Evolutionary conservation across 2,888 invertebrate genomes (phyloP).

Genomic region (Leucania comma): DNA sequence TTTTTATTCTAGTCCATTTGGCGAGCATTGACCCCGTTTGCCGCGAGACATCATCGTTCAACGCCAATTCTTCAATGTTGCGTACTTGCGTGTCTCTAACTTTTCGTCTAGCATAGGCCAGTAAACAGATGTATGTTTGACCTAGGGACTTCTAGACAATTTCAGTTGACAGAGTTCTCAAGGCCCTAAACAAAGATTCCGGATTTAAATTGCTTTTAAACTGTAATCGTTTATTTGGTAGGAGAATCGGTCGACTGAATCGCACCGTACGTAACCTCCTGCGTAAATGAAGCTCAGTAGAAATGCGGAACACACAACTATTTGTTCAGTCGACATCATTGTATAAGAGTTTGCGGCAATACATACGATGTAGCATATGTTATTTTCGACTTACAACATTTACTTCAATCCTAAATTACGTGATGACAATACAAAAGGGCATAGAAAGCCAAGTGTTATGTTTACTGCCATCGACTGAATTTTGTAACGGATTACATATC

Average conservation of each 20-base stretch:
- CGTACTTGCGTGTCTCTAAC: conserved; percentile 63
- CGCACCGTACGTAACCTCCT: conserved; percentile 81
- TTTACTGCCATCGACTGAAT: conserved; percentile 54
- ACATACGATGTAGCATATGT: conserved; percentile 86
- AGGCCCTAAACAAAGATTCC: conserved; percentile 6
- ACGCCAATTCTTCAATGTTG: conserved; percentile 64
- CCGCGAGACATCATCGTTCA: conserved; percentile 66
- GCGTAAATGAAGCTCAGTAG: conserved; percentile 88
- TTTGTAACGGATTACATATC: conserved; percentile 59
- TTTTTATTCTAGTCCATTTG: conserved; percentile 84
- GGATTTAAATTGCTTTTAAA: conserved; percentile 52
- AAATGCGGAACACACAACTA: conserved; percentile 90
- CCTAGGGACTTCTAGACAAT: background rate
- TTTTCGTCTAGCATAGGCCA: conserved; percentile 47
- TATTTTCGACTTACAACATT: conserved; percentile 89
- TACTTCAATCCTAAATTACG: conserved; percentile 87
- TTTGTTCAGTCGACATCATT: conserved; percentile 90
- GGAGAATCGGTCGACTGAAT: conserved; percentile 73
- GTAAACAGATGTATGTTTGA: conserved; percentile 27
- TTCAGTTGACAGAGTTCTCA: conserved; percentile 13
- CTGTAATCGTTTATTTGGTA: conserved; percentile 69
- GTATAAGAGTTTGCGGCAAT: conserved; percentile 89
- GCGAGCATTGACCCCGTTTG: conserved; percentile 82
- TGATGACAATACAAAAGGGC: conserved; percentile 85
- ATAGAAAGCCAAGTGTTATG: conserved; percentile 71